Conservation (phyloP, 2,797 vertebrate species). For the Buphagus erythrorhynchus region DNA sequence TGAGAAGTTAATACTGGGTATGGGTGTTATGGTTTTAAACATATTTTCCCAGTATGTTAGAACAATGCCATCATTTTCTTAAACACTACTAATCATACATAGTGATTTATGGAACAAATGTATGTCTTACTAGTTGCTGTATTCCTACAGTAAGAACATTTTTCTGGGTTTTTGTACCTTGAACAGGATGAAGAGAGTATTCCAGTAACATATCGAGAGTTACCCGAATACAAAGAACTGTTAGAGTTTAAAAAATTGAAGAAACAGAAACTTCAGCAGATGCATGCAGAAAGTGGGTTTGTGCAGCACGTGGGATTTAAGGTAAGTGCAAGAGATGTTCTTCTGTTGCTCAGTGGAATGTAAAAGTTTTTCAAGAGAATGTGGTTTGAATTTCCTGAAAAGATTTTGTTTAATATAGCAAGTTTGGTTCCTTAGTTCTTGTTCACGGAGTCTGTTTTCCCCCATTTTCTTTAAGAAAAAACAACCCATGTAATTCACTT, state of each 20-base stretch:
- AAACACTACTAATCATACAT: not conserved
- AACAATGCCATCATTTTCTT: not conserved
- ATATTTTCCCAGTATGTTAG: not conserved
- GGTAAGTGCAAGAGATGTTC: slow-evolving; percentile 75
- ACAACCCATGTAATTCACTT: not conserved
- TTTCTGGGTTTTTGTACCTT: not conserved
- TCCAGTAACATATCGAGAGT: slow-evolving; percentile 84
- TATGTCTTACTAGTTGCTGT: not conserved
- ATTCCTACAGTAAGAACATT: not conserved
- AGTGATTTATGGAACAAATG: not conserved
- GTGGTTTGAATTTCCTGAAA: not conserved
- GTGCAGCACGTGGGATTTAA: slow-evolving; percentile 92
- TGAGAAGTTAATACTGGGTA: not conserved
- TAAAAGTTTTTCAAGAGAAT: not conserved
- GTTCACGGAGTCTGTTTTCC: not conserved
- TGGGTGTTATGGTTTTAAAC: not conserved
- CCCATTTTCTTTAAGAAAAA: not conserved
- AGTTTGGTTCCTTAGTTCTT: not conserved
- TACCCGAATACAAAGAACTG: slow-evolving; percentile 96
- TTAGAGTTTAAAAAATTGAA: slow-evolving; percentile 94
- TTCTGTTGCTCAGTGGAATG: not conserved
- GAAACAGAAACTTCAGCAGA: slow-evolving; percentile 91
- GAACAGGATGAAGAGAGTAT: slow-evolving; percentile 93
- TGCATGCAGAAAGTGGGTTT: slow-evolving; percentile 88
- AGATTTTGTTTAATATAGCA: not conserved